Evolutionary conservation across 2,888 invertebrate genomes (phyloP), one percentile per base, ranked within the genome.

Genomic region (Tineola bisselliella): DNA sequence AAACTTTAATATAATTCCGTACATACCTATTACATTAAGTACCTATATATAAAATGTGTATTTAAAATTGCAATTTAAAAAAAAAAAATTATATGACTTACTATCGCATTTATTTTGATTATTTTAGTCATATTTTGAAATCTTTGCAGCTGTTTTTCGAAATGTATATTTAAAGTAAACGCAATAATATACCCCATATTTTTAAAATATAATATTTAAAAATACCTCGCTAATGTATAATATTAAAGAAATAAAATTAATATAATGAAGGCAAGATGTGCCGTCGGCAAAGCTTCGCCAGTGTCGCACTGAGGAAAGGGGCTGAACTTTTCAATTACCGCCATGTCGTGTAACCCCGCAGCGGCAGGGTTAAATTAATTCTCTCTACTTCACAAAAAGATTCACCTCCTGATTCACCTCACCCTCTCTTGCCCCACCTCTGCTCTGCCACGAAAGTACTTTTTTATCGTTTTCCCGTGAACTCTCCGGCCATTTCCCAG

Each of bases 331-430:
- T 84, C 86, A 87, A 87, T 87, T 87, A 87, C 84, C 77, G 79
- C 77, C 74, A 76, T 82, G 86, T 82, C 87, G 84, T 84, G 86
- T 83, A 81, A 84, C 87, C 87, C 87, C 84, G 86, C 87, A 87
- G 86, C 86, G 84, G 62, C 65, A 64, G 63, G 86, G 87, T 87
- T 84, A 87, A 88, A 87, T 87, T 87, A 88, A 87, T 84, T 86
- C 87, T 77, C 84, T 84, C 79, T 82, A 82, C 81, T 87, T 87
- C 84, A 87, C 86, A 86, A 87, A 86, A 86, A 87, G 84, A 87
- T 86, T 84, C 82, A 81, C 80, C 82, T 30, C 58, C 58, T 15
- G 54, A 54, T 54, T 54, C 25, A 11, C 13, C 33, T 58, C 58
- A 58, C 33, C 58, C 58, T 33, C 33, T 13, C 31, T 8, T n/a